Base-by-base conservation (phyloP, 2,113 vertebrate genomes). In the Coracopsis vasa region DNA sequence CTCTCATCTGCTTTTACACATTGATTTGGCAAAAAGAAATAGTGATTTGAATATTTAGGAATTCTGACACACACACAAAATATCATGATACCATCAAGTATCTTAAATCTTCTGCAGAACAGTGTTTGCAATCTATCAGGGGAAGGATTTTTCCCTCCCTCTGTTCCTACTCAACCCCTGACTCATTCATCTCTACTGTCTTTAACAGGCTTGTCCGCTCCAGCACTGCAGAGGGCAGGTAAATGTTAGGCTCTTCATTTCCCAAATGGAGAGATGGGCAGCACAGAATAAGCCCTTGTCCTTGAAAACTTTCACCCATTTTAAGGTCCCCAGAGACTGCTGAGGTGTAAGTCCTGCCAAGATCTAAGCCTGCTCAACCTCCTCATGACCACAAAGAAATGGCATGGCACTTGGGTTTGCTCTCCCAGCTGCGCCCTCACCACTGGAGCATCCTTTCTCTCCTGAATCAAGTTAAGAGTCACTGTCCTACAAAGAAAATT, bases 1-100 rank as follows among this genome's bases (percentile, higher is more conserved):
- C 77, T 78, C 77, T 89, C 88, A 85, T 91, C 88, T 94, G 73
- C 86, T 81, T 94, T 91, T 93, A 89, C 50, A 66, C 80, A 62
- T 48, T 19, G 23, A n/a, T 82, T 89, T 92, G 86, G 86, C 65
- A 84, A 95, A 96, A 96, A 70, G 42, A 47, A 23, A 0, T 56
- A 62, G 62, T 18, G 2, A 6, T 91, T 83, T 86, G 84, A 92
- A 69, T 96, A 83, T 72, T 94, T 84, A 91, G 73, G 47, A 91
- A 94, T 72, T 89, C 58, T 70, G 47, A 94, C 47, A 89, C 61
- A 62, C 19, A 48, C 33, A 25, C 64, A 94, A 94, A 51, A 33
- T 61, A 84, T 61, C 75, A 31, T 10, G 50, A 81, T 91, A 67
- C 47, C 47, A 89, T 81, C 80, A 61, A 37, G 13, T 44, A 44